Evolutionary conservation across 2,113 vertebrate species (phyloP), one percentile per base, ranked within the genome.

Genomic region (Geococcyx californianus): DNA sequence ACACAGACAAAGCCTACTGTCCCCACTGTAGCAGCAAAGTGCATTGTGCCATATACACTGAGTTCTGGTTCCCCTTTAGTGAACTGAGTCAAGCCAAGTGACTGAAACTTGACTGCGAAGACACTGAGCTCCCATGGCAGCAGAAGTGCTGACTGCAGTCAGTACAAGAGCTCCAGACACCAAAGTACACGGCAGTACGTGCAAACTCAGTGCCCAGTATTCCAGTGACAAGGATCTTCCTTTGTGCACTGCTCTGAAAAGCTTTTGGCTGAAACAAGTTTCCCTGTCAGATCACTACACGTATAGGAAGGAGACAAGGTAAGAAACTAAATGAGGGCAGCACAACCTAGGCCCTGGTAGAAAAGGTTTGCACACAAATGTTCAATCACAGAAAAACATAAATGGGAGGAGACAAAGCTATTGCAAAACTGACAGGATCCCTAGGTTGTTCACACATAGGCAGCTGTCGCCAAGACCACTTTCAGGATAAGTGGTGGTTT

Each of bases 351-450:
- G 5, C 75, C 1, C 64, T 21, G 5, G 8, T 28, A 31, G 25
- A 20, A 44, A 76, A 64, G 3, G 42, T 34, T 10, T 63, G 8
- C 55, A 77, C 11, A 4, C 23, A 36, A 36, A 69, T 19, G 34
- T 9, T 64, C 0, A 29, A 34, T 11, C 21, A 55, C 3, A 72
- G 63, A n/a, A 3, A 49, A 23, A 4, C 1, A 20, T 1, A 31
- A 36, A 69, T 42, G 6, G 26, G 63, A 70, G 31, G 16, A 56
- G 31, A 62, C 3, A 38, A 86, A 93, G 38, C 29, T 55, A 25
- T 6, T 36, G 28, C 25, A 77, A 42, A n/a, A 76, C 6, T 19
- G 80, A 52, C 7, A 77, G 23, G 9, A 58, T 47, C 47, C 1
- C 34, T n/a, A 33, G n/a, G 15, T 12, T 68, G 77, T 28, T 55